Evolutionary conservation across 2,113 vertebrate species (phyloP).

Genomic region (Gobio gobio): DNA sequence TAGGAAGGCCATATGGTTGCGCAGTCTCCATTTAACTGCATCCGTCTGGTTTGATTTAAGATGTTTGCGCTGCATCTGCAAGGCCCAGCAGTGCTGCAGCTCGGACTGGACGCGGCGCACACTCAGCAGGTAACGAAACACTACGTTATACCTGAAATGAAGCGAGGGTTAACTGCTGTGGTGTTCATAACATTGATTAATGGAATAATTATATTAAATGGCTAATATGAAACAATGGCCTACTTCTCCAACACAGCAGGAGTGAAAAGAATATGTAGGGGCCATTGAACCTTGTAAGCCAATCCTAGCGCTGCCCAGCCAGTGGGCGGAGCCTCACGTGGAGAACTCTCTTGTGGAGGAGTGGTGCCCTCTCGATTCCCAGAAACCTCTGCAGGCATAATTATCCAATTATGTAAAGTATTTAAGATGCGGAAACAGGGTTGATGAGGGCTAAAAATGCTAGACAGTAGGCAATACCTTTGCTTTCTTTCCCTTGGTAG

Average conservation of each 20-base stretch:
- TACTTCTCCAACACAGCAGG: constrained; percentile 96
- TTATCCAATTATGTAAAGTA: not conserved
- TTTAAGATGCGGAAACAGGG: not conserved
- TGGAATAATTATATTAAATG: not conserved
- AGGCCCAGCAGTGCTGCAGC: constrained; percentile 97
- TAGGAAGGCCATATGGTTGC: constrained; percentile 97
- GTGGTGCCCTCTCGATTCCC: constrained; percentile 84
- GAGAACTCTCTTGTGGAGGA: constrained; percentile 89
- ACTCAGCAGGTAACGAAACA: constrained; percentile 95
- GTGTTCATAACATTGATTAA: not conserved
- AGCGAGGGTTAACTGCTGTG: not conserved
- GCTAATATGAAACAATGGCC: constrained; percentile 57
- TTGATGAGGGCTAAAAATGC: not conserved
- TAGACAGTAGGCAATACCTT: constrained; percentile 76
- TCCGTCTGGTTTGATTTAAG: constrained; percentile 89
- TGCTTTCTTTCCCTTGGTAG: constrained; percentile 92
- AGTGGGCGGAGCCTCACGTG: constrained; percentile 88
- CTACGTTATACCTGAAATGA: constrained; percentile 88
- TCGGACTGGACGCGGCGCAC: constrained; percentile 94
- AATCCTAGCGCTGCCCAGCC: constrained; percentile 96
- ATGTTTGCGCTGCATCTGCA: constrained; percentile 97
- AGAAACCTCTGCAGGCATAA: constrained; percentile 74
- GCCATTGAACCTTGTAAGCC: constrained; percentile 97
- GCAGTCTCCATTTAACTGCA: constrained; percentile 89
- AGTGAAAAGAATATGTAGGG: constrained; percentile 96